Base-by-base conservation (phyloP, 2,113 vertebrate genomes). In the Stictonetta naevosa region DNA sequence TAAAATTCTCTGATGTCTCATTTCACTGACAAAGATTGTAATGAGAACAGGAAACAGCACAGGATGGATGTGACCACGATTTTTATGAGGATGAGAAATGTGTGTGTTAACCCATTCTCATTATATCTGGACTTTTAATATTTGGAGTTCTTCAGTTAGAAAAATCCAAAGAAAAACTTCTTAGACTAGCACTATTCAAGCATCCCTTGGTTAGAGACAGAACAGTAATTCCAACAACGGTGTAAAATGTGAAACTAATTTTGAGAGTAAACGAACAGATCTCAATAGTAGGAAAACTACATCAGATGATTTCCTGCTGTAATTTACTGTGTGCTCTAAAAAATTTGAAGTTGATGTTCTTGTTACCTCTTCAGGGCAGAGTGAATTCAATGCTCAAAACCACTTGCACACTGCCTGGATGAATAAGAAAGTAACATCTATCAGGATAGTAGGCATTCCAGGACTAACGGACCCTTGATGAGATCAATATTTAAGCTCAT, bases 1-100 rank as follows among this genome's bases (percentile, higher is more conserved):
- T 92, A 91, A 93, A 94, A 93, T 87, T 91, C 71, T 94, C 86
- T 77, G 59, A 92, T 71, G 62, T 74, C 88, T 94, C 86, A 95
- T 92, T 97, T 95, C 66, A 91, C 58, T 82, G 77, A 81, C 60
- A 84, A 83, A 92, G 64, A 78, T 28, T 72, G 33, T 64, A 92
- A 78, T 40, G 80, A 83, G 58, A 74, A 83, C 28, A 92, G 59
- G 50, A 88, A 90, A 84, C 59, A 75, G 26, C n/a, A 90, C 25
- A 72, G 33, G 13, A 84, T 74, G 18, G 22, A 86, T 81, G 36
- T 90, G 55, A 56, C 16, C 11, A 82, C 22, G 63, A 20, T 86
- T 78, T 75, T 95, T 92, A 53, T 64, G 42, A 90, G 3, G 6
- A 29, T 59, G 34, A 74, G 52, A 93, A 92, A 88, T 25, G 23